Evolutionary conservation across 2,888 invertebrate genomes (phyloP), one percentile per base, ranked within the genome.

Genomic region (Holacanthella duospinosa): DNA sequence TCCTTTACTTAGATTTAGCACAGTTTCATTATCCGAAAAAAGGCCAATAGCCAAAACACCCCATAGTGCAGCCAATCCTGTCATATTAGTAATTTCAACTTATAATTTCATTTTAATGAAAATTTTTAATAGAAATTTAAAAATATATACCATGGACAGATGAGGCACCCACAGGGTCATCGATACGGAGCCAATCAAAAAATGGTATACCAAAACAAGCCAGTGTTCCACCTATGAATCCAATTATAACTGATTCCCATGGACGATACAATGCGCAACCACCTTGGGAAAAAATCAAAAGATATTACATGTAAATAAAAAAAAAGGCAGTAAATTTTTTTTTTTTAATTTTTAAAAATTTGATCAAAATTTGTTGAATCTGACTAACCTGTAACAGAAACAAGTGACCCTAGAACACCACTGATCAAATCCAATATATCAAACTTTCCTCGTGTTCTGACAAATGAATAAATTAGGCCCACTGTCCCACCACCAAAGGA

Each of bases 131-230:
- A n/a, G n/a, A n/a, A n/a, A n/a, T 6, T 36, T 36, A 60, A 60
- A 19, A 16, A 24, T 54, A 28, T n/a, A 84, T 81, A 70, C 92
- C 93, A 75, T 93, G 93, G 1, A 93, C 93, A 0, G 93, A 84
- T 19, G 89, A 86, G 0, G 94, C 94, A 0, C 93, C 92, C 0
- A 94, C 94, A 0, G 94, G 94, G 77, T 91, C 91, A 74, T 94
- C 94, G 1, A 94, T 84, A 12, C 84, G 83, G 66, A 89, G 74
- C 75, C 79, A 82, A 77, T 93, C 92, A 69, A 93, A 84, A 16
- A 91, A 74, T 0, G 89, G 89, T 77, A 87, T 86, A 0, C 83
- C 79, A 1, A 82, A 72, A 29, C 88, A 86, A 1, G 87, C 85
- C 29, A 93, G 78, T 2, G 85, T 77, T 0, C 86, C 88, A 0